phyloP scores from a whole-genome alignment of 2,888 invertebrate genomes.

The Drosophila colorata region DNA sequence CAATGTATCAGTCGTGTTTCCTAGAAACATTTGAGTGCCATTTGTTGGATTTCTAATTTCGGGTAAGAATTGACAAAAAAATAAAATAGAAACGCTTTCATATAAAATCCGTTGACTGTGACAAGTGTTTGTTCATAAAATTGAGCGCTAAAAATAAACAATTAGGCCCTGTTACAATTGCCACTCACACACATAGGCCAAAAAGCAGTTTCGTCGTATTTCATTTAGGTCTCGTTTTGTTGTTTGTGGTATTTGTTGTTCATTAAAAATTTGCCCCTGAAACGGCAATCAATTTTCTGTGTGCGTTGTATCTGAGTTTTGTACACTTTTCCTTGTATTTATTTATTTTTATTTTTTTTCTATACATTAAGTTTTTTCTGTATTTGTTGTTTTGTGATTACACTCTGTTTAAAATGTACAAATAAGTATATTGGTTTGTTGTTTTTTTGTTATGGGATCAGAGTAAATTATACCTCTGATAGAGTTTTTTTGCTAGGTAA shows the following conservation, averaged over 20 bases:
- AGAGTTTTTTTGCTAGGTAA: no score
- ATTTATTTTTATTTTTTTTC: constrained; percentile 21
- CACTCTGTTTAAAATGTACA: not conserved
- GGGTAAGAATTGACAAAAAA: constrained; percentile 2
- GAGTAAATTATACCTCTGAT: no score
- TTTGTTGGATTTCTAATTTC: constrained; percentile 19
- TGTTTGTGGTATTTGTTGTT: constrained; percentile 56
- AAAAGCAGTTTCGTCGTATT: constrained; percentile 10
- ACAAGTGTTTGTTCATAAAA: constrained; percentile 16
- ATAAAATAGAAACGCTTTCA: not conserved
- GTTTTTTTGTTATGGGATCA: no score
- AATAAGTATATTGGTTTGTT: no score
- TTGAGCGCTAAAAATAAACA: constrained; percentile 39
- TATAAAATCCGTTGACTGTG: constrained; percentile 19
- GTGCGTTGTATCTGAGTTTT: not conserved
- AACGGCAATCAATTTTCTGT: constrained; percentile 70
- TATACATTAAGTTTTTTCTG: constrained; percentile 11
- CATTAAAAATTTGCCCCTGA: constrained; percentile 75
- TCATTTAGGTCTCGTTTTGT: constrained; percentile 6
- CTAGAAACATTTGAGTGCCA: constrained; percentile 1
- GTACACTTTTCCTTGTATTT: not conserved
- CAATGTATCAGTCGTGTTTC: not conserved
- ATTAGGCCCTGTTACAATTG: constrained; percentile 26
- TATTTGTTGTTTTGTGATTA: not conserved
- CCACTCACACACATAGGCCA: not conserved